These are phyloP conservation scores for Hoplias malabaricus DNA, from an alignment of 2,113 vertebrate species.

Conservation along the genomic window DNA sequence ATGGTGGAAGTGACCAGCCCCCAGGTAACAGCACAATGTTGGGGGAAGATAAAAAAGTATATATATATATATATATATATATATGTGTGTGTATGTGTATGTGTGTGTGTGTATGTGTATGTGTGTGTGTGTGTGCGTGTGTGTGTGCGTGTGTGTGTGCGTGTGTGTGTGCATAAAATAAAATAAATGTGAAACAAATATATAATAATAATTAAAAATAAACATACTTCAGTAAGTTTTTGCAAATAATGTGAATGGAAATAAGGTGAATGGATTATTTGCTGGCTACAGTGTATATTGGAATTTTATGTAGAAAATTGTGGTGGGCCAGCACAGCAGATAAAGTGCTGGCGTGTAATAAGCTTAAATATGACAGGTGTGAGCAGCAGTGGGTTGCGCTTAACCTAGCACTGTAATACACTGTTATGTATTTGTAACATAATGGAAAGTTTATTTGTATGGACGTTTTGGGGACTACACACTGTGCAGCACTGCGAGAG, in stretches of 20 bases:
- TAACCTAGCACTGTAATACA: background rate
- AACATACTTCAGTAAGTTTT: background rate
- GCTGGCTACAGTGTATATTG: background rate
- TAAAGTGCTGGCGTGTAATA: background rate
- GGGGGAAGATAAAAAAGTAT: too few species aligned
- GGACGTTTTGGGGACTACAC: background rate
- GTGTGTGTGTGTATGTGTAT: too few species aligned
- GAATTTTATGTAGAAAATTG: background rate
- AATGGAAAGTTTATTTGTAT: background rate
- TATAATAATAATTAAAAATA: too few species aligned
- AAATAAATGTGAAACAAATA: too few species aligned
- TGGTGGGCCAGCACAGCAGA: background rate
- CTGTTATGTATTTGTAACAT: background rate
- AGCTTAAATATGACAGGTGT: background rate
- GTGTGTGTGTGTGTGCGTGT: too few species aligned
- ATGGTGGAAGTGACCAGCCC: background rate
- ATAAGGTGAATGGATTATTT: background rate
- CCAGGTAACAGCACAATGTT: background rate
- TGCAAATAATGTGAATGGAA: background rate
- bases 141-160: too few species aligned
- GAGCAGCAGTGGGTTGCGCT: background rate
- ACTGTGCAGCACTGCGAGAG: background rate
- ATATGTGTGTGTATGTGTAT: too few species aligned
- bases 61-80: too few species aligned
- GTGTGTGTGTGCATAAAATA: too few species aligned